Evolutionary conservation across 2,113 vertebrate species (phyloP).

Genomic region (Dipodomys merriami): DNA sequence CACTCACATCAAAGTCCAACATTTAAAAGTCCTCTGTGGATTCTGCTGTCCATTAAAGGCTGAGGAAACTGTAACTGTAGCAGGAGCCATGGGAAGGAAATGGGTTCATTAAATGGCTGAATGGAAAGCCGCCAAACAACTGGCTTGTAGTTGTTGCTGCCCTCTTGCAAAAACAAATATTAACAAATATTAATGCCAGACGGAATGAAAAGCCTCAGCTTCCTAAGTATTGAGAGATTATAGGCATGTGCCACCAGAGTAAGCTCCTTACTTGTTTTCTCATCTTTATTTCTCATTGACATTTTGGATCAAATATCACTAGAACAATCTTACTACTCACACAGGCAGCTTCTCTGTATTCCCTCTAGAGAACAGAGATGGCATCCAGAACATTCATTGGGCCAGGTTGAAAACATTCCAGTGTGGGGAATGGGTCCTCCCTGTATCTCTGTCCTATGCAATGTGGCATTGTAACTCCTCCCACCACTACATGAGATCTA

Average conservation of each 20-base stretch:
- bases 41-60: not conserved
- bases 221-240: too few relatives aligned
- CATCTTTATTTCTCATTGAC: not conserved
- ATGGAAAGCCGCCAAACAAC: not conserved
- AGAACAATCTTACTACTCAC: not conserved
- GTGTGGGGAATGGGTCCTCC: not conserved
- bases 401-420: not conserved
- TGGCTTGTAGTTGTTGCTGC: not conserved
- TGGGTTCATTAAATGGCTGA: not conserved
- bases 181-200: not conserved
- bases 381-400: not conserved
- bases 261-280: not conserved
- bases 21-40: not conserved
- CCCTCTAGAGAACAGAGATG: not conserved
- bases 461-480: not conserved
- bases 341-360: not conserved
- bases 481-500: not conserved
- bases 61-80: not conserved
- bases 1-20: not conserved
- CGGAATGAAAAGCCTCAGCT: not conserved
- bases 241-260: too few relatives aligned
- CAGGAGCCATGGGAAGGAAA: not conserved
- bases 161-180: not conserved
- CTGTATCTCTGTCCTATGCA: not conserved
- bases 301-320: not conserved